A percentile compares a stretch with the other conserved stretches of the same genome.
These are phyloP conservation scores for Sphenodon punctatus DNA, from an alignment of 2,797 vertebrate species.

Conservation along the genomic window DNA sequence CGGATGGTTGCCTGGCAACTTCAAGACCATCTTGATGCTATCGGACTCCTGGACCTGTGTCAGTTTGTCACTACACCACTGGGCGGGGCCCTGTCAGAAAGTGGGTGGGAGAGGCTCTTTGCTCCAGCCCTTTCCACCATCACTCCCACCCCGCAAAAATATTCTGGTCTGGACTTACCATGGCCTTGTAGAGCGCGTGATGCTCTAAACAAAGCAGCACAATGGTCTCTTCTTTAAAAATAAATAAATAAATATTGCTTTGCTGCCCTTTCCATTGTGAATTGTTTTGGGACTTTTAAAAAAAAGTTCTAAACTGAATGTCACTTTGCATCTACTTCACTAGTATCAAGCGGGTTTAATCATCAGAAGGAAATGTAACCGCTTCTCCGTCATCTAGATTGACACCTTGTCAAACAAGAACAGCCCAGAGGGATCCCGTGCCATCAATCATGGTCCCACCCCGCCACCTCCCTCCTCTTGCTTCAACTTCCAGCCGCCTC, in stretches of 20 bases:
- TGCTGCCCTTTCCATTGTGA: neutral
- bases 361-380: neutral
- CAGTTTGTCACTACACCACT: too few relatives aligned
- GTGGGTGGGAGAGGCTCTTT: too few relatives aligned
- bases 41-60: too few relatives aligned
- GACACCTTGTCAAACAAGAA: neutral
- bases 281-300: neutral
- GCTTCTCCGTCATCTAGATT: neutral
- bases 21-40: too few relatives aligned
- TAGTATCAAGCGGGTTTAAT: neutral
- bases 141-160: too few relatives aligned
- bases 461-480: neutral
- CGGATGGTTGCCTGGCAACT: too few relatives aligned
- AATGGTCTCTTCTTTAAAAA: too few relatives aligned
- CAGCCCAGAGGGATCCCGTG: neutral
- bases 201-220: fast-evolving
- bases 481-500: fast-evolving
- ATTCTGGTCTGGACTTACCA: too few relatives aligned
- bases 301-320: neutral
- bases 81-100: too few relatives aligned
- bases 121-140: too few relatives aligned
- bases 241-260: neutral
- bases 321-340: neutral
- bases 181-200: fast-evolving
- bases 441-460: neutral